Conservation (phyloP, 1,140 invertebrate genomes). For the Bombus waltoni region DNA sequence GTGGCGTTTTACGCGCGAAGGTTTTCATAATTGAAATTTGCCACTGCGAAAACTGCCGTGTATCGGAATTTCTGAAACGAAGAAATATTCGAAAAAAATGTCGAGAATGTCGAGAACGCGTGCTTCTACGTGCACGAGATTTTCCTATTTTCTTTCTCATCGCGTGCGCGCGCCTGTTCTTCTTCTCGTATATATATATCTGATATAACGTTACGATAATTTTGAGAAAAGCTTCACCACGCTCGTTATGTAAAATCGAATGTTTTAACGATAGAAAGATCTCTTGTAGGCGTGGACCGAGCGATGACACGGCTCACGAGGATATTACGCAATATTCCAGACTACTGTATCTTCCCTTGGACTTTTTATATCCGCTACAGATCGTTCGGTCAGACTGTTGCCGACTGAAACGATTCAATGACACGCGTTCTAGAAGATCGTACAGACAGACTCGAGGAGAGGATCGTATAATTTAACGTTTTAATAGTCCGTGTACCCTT, state of each 20-base stretch:
- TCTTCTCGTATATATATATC: not conserved
- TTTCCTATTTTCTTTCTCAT: too few relatives aligned
- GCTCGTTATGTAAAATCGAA: conserved; percentile 15
- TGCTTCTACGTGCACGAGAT: too few relatives aligned
- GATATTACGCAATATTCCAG: conserved; percentile 9
- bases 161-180: not conserved
- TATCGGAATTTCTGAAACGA: too few relatives aligned
- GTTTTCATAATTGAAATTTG: too few relatives aligned
- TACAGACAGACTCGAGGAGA: not conserved
- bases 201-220: not conserved
- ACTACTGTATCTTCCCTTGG: not conserved
- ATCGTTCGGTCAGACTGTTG: not conserved
- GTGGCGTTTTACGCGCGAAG: too few relatives aligned
- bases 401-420: not conserved
- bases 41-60: too few relatives aligned
- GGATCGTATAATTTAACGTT: conserved; percentile 16
- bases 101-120: too few relatives aligned
- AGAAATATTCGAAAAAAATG: too few relatives aligned
- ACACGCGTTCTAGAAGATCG: not conserved
- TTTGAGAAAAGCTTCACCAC: not conserved
- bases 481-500: conserved; percentile 1
- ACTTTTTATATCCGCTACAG: conserved; percentile 18
- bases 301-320: conserved; percentile 1
- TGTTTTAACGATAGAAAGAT: not conserved
- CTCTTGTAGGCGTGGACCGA: not conserved